Evolutionary conservation across 2,888 invertebrate species (phyloP), one percentile per base, ranked within the genome.

Genomic region (Drosophila melanosoma): DNA sequence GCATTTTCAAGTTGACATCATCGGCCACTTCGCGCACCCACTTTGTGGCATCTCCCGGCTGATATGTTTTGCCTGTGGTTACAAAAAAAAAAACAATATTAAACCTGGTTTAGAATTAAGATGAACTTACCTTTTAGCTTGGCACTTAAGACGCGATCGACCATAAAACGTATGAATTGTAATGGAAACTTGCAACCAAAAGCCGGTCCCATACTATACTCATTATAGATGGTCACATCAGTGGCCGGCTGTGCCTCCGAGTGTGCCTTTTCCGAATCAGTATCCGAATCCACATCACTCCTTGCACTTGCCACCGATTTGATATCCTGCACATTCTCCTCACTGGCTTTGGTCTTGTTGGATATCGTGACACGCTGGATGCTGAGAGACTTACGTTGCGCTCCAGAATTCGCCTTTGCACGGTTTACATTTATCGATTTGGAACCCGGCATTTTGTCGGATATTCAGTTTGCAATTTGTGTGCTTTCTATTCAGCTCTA

Each of bases 21-120:
- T 86, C 89, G 20, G 80, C 85, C 0, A 89, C 49, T 0, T 89
- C 82, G 11, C 89, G 87, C 3, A 60, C 54, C 89, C 82, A 80
- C 29, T 72, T 85, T 0, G 58, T 53, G 8, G 89, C 85, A 12
- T 81, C 82, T 0, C n/a, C 52, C 3, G 66, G 35, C 23, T 49
- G 57, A 36, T 85, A 85, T n/a, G 48, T 61, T 29, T 85, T 85
- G 7, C 65, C 80, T 51, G 26, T 23, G 8, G 0, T 11, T 17
- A 17, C 12, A 6, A 15, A 26, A 6, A 15, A 36, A 29, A 11
- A n/a, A 33, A 17, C 4, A 11, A 10, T 2, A 17, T 38, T 36
- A 23, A 36, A 57, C 10, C 7, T 8, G 12, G 3, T n/a, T 3
- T 23, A 29, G 20, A 40, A 29, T 52, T 1, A n/a, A 11, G 35